phyloP scores from a whole-genome alignment of 2,888 invertebrate species.

The Biston stratarius region DNA sequence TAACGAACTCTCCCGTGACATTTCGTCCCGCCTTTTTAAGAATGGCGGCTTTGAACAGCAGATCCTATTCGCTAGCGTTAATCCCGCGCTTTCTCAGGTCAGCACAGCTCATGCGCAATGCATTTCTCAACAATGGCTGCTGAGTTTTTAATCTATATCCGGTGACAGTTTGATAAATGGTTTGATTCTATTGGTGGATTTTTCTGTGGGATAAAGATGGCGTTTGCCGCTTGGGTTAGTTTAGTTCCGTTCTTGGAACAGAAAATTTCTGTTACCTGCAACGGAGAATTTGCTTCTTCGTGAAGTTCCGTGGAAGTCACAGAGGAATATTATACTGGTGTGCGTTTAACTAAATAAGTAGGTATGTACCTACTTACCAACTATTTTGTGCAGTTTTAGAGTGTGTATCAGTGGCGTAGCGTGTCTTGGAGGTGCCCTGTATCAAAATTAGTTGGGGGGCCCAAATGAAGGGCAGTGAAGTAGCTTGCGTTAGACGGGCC shows the following conservation, averaged over 20 bases:
- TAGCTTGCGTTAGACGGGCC: too few species aligned
- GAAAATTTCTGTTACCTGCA: too few species aligned
- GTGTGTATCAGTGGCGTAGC: too few species aligned
- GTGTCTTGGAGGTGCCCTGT: too few species aligned
- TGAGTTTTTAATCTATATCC: conserved; percentile 15
- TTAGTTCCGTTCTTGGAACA: not conserved
- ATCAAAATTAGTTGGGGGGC: too few species aligned
- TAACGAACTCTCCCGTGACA: conserved; percentile 20
- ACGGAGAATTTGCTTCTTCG: not conserved
- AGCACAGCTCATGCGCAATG: conserved; percentile 64
- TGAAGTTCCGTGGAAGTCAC: not conserved
- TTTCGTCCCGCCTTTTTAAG: conserved; percentile 66
- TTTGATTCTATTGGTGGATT: conserved; percentile 38
- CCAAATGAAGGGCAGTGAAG: too few species aligned
- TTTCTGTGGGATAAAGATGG: conserved; percentile 11
- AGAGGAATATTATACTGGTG: too few species aligned
- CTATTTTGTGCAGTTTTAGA: too few species aligned
- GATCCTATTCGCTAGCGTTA: conserved; percentile 64
- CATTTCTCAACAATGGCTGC: conserved; percentile 60
- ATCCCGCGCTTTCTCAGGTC: conserved; percentile 60
- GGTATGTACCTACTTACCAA: too few species aligned
- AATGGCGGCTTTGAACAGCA: conserved; percentile 66
- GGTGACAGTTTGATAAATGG: conserved; percentile 34
- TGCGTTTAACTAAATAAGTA: too few species aligned
- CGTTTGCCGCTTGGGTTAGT: not conserved